A percentile compares a stretch with the other conserved stretches of the same genome.
Conservation (phyloP, 2,888 invertebrate genomes). For the Ophion ventricosus region DNA sequence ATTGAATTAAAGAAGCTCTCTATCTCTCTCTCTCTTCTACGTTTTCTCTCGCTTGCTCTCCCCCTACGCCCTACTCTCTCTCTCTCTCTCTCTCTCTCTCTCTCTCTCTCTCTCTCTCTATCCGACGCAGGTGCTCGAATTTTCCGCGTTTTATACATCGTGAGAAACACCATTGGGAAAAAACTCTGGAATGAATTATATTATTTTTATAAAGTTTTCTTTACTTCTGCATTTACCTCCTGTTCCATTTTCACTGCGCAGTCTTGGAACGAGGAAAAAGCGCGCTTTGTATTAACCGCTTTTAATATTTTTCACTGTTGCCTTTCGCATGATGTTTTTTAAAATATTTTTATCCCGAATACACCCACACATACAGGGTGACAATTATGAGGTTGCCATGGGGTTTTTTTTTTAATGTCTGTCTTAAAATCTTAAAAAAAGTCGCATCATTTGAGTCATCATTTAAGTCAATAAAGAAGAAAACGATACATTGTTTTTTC, state of each 20-base stretch:
- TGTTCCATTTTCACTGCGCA: background rate
- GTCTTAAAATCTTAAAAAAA: no score
- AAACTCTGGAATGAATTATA: conserved; percentile 9
- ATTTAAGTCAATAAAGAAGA: no score
- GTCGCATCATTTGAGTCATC: no score
- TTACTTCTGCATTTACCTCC: background rate
- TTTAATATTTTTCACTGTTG: conserved; percentile 19
- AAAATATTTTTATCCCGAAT: background rate
- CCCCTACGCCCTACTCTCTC: background rate
- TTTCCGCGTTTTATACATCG: background rate
- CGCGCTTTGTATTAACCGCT: background rate
- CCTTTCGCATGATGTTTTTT: background rate
- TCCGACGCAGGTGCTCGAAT: background rate
- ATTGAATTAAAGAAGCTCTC: conserved; percentile 36
- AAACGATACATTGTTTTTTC: no score
- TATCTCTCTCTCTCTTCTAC: background rate
- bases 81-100: background rate
- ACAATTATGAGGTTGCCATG: no score
- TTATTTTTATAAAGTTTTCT: conserved; percentile 45
- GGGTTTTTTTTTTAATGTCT: no score
- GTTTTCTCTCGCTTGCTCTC: background rate
- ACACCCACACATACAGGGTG: background rate
- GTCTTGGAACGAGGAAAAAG: conserved; percentile 18
- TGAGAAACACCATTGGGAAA: conserved; percentile 3
- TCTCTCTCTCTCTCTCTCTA: background rate